Evolutionary conservation across 2,888 invertebrate species (phyloP), one percentile per base, ranked within the genome.

Genomic region (Aspidiotus rigidus): DNA sequence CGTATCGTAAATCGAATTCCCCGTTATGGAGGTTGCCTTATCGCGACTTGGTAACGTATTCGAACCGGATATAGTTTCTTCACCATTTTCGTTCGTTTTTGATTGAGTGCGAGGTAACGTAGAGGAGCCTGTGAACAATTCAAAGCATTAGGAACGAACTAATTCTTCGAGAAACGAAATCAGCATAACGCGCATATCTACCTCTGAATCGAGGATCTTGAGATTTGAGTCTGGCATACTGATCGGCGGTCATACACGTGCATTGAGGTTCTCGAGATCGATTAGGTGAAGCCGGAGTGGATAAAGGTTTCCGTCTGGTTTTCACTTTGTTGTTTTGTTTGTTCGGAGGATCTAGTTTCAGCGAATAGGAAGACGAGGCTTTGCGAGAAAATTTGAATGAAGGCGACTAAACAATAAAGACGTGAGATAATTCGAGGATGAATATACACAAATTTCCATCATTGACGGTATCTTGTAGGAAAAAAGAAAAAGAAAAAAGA

Each of bases 301-400:
- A 95, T 74, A 91, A 82, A 63, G 92, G 92, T 83, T 92, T 93
- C 81, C 93, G 85, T 80, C 91, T 90, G 76, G 88, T 85, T 79
- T 92, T 92, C 78, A 87, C 85, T 80, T 90, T 90, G 28, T 28
- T 28, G 80, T 89, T 88, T 82, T 90, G 90, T 79, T 84, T 87
- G 76, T 78, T 80, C 73, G 90, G 89, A 72, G 91, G 90, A 79
- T 95, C 95, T 82, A 93, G 83, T 83, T 92, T 92, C 79, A 96
- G 85, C 78, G 94, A 95, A 83, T 94, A 95, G 79, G 94, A 94
- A 76, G 94, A 94, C 75, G 94, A 93, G 77, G 94, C 93, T 85
- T 96, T 96, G 81, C 95, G 87, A 79, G 93, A 92, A 84, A 94
- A 94, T 85, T 94, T 94, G 87, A 93, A 95, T 81, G 93, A 91